Conservation (phyloP, 2,888 invertebrate genomes). For the Drosophila aldrichi region DNA sequence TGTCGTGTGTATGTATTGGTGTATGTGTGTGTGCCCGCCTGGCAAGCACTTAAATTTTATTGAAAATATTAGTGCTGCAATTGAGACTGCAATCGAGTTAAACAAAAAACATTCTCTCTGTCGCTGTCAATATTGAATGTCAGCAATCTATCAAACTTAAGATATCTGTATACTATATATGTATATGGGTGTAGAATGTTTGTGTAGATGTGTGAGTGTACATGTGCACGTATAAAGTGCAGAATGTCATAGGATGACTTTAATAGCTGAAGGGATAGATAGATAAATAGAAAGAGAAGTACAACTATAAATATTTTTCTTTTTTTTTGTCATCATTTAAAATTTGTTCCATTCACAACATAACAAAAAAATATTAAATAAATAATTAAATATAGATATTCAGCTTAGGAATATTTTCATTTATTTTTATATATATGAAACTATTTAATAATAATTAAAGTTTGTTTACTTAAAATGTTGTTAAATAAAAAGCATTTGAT, state of each 20-base stretch:
- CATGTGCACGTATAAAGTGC: neutral
- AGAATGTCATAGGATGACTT: too few relatives aligned
- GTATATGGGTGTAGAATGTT: neutral
- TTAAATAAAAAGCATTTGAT: too few relatives aligned
- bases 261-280: neutral
- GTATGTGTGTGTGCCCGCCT: neutral
- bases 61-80: conserved; percentile 51
- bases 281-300: too few relatives aligned
- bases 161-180: neutral
- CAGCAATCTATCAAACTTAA: conserved; percentile 14
- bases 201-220: neutral
- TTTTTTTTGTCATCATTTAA: too few relatives aligned
- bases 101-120: conserved; percentile 24
- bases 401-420: too few relatives aligned
- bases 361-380: too few relatives aligned
- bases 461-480: too few relatives aligned
- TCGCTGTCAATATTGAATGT: conserved; percentile 16
- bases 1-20: neutral
- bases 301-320: too few relatives aligned
- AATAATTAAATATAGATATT: too few relatives aligned
- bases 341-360: too few relatives aligned
- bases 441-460: too few relatives aligned
- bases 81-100: conserved; percentile 40
- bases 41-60: conserved; percentile 54
- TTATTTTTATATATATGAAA: too few relatives aligned